Evolutionary conservation across 2,113 vertebrate species (phyloP).

Genomic region (Myodes glareolus): DNA sequence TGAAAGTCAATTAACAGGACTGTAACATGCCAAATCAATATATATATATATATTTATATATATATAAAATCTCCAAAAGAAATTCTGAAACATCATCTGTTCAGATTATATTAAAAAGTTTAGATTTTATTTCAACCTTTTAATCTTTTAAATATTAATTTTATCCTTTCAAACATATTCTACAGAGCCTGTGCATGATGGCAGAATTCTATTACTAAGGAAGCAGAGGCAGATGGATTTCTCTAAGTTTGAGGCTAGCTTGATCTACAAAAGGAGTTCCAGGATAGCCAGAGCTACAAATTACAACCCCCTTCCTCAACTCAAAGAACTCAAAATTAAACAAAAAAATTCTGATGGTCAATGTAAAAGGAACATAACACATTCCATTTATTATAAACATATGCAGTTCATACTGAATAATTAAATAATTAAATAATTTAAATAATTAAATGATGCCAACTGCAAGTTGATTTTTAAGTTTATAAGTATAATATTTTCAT

Average conservation of each 20-base stretch:
- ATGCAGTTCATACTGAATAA: not conserved
- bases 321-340: not conserved
- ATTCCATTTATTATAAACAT: not conserved
- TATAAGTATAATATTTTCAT: not conserved
- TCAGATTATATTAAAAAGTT: constrained; percentile 86
- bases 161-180: constrained; percentile 62
- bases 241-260: not conserved
- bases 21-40: constrained; percentile 85
- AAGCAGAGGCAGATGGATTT: not conserved
- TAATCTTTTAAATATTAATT: constrained; percentile 80
- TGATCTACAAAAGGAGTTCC: not conserved
- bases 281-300: not conserved
- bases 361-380: constrained; percentile 38
- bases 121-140: constrained; percentile 83
- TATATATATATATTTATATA: not conserved
- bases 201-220: not conserved
- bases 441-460: constrained; percentile 15
- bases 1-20: constrained; percentile 87
- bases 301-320: not conserved
- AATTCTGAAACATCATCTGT: constrained; percentile 82
- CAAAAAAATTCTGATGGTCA: not conserved
- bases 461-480: not conserved
- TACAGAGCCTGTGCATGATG: not conserved
- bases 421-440: constrained; percentile 44
- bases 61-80: constrained; percentile 55